A percentile compares a stretch with the other conserved stretches of the same genome.
Conservation (phyloP, 2,797 vertebrate species). For the Iguana delicatissima region DNA sequence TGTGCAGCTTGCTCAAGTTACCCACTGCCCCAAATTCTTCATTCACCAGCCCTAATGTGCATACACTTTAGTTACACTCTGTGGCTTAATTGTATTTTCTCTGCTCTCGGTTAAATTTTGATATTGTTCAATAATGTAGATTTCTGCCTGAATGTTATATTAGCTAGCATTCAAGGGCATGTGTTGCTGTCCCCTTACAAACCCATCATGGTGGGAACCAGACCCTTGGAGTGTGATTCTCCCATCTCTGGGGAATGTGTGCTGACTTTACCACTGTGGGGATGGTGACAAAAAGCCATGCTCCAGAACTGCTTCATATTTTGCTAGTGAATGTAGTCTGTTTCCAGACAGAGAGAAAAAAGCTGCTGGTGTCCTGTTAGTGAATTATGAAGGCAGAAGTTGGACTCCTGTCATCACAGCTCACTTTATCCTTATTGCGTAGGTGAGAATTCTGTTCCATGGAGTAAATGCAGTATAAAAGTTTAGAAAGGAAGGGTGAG, state of each 20-base stretch:
- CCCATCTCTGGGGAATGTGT: too few relatives aligned
- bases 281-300: not conserved
- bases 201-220: not conserved
- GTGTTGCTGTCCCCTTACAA: not conserved
- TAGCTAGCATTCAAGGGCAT: not conserved
- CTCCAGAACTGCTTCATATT: not conserved
- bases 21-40: not conserved
- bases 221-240: not conserved
- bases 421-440: too few relatives aligned
- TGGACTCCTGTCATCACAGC: too few relatives aligned
- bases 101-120: not conserved
- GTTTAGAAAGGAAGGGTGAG: too few relatives aligned
- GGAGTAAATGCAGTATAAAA: too few relatives aligned
- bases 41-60: not conserved
- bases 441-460: too few relatives aligned
- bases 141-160: not conserved
- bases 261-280: not conserved
- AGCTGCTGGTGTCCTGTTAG: not conserved
- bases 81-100: constrained; percentile 15
- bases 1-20: constrained; percentile 32
- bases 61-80: constrained; percentile 12
- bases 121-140: not conserved
- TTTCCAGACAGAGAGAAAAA: not conserved
- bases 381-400: not conserved
- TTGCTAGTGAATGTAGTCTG: not conserved